These are phyloP conservation scores for Hemithea aestivaria DNA, from an alignment of 2,888 invertebrate species.

Conservation along the genomic window DNA sequence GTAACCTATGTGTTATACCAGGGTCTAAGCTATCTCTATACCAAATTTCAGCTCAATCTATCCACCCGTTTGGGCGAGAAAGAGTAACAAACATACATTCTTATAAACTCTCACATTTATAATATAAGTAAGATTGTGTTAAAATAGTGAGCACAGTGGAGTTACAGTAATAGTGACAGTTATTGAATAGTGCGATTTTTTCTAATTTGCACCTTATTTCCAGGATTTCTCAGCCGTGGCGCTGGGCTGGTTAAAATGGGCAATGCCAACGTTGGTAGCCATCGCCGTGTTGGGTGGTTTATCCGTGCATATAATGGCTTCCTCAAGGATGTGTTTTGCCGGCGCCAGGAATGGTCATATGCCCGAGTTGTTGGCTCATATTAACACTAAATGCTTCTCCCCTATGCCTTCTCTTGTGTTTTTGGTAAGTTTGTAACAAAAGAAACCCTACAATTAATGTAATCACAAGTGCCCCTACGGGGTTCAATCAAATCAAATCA, in stretches of 20 bases:
- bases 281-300: constrained; percentile 95
- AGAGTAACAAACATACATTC: no score
- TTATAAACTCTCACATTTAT: no score
- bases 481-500: no score
- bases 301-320: constrained; percentile 97
- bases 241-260: constrained; percentile 86
- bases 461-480: no score
- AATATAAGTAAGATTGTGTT: no score
- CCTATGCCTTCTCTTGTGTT: constrained; percentile 91
- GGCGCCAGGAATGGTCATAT: constrained; percentile 95
- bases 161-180: no score
- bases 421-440: constrained; percentile 78
- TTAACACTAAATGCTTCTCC: constrained; percentile 86
- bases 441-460: neutral
- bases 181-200: no score
- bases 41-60: no score
- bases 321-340: constrained; percentile 94
- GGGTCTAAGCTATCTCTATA: no score
- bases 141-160: no score
- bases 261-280: constrained; percentile 95
- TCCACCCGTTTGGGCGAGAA: no score
- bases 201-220: constrained; percentile 26
- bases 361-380: constrained; percentile 88
- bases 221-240: constrained; percentile 91
- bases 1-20: no score